Base-by-base conservation (phyloP, 2,797 vertebrate species). In the Argentina silus region DNA sequence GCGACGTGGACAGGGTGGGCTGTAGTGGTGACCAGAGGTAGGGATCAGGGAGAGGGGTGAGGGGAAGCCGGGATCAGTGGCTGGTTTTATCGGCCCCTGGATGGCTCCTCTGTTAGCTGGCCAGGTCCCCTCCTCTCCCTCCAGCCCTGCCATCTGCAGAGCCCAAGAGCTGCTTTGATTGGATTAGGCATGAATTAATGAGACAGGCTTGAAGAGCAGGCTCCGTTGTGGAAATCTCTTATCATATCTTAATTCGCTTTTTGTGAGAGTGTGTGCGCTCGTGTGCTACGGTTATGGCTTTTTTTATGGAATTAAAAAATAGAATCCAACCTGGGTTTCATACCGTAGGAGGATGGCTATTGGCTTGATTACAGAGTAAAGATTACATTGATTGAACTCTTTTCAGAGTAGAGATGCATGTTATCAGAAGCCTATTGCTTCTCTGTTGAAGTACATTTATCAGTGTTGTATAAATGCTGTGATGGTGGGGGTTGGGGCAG, bases 141-240 rank as follows among this genome's bases (percentile, higher is more conserved):
- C 77, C 69, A 69, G 75, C 85, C 79, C 86, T 83, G 82, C 91
- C 88, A 90, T 92, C 91, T 91, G 88, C 88, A 91, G 86, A 91
- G 81, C 87, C 86, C 72, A 66, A 85, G 88, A 90, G 87, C 88
- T 67, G 83, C 86, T 90, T 89, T 93, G 88, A 92, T 91, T 92
- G 90, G 89, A 92, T 92, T 93, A 94, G 82, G 81, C 81, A 78
- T 84, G 83, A 92, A 90, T 92, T 90, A 92, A 91, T 92, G 90
- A 93, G 90, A 92, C 90, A 77, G 82, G 85, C 89, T 89, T 87
- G 84, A 91, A 88, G 85, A 93, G 81, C 86, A 83, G 86, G 79
- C 81, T 88, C 81, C 81, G 81, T 87, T 78, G 80, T 90, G 89
- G 87, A 91, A 89, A 91, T 88, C 85, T 88, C 84, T 83, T 78